Evolutionary conservation across 35 echinoderm and acorn worm species (phyloP), one percentile per base, ranked within the genome.

Genomic region (Hemicentrotus pulcherrimus): DNA sequence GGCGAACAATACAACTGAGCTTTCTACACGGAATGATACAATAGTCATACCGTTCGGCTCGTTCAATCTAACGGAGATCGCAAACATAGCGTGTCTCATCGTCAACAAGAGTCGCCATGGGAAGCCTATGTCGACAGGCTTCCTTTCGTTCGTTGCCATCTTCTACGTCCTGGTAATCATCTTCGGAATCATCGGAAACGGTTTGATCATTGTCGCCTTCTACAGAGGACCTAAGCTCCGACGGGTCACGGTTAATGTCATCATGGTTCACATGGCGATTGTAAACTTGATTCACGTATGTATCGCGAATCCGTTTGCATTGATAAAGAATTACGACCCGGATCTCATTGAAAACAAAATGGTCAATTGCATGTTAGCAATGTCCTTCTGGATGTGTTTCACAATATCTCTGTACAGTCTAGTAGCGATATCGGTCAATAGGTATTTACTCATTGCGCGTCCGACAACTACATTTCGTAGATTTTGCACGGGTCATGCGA

Each of bases 361-460:
- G 12, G 48, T 58, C 5, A 93, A 93, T 58, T 31, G 91, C 4
- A n/a, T 47, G 48, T 31, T 93, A n/a, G 32, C n/a, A 31, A 48
- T 93, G 91, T 93, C 91, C 46, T 93, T 47, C 48, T 93, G 91
- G 91, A 50, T 93, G 91, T 93, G 91, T 47, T 93, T 93, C 30
- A 93, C 48, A 14, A 93, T 93, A 93, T 93, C 91, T 13, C 48
- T 93, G 4, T 93, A 93, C 48, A 93, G 13, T 58, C 48, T 93
- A 22, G 91, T 58, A 58, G 91, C 91, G 46, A 93, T 93, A 50
- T 93, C 91, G 4, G 48, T 93, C 14, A 93, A 93, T 93, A 14
- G 91, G 30, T 93, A 93, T 93, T 58, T 93, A 31, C 91, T 93
- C 11, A 93, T 93, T n/a, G 91, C 91, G 13, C 45, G 91, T 31